phyloP scores from a whole-genome alignment of 2,888 invertebrate genomes.

The Lysandra coridon region DNA sequence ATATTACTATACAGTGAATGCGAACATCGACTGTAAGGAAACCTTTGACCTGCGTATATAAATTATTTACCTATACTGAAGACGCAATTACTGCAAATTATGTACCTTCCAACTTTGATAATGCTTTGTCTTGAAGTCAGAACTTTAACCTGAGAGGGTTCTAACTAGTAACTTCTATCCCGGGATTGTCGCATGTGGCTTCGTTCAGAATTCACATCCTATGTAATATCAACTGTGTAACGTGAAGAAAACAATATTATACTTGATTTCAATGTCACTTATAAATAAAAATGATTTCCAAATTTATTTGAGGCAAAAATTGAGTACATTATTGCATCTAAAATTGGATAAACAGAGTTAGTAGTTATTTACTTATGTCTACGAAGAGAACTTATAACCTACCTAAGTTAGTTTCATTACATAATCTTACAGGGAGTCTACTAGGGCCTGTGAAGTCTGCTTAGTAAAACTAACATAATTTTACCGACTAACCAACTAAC shows the following conservation, averaged over 20 bases:
- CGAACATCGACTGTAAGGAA: slow-evolving; percentile 2
- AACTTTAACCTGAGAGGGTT: too few species aligned
- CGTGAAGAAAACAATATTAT: too few species aligned
- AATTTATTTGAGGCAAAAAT: too few species aligned
- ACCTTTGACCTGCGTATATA: slow-evolving; percentile 6
- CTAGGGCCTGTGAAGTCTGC: background rate
- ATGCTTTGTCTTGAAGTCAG: background rate
- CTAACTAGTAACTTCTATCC: too few species aligned
- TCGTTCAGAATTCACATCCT: background rate
- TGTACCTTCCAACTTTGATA: background rate
- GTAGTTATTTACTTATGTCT: too few species aligned
- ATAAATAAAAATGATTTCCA: too few species aligned
- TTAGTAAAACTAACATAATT: background rate
- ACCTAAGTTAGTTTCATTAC: too few species aligned
- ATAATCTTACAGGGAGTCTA: too few species aligned
- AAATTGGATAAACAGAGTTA: too few species aligned
- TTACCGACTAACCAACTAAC: background rate
- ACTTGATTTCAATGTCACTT: too few species aligned
- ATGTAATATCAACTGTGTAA: background rate
- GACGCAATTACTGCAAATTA: background rate
- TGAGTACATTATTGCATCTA: too few species aligned
- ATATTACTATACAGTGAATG: background rate
- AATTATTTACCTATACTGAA: slow-evolving; percentile 2
- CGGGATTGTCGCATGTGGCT: background rate
- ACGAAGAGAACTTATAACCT: too few species aligned